phyloP scores from a whole-genome alignment of 1,140 invertebrate species.

The Drosophila biarmipes region DNA sequence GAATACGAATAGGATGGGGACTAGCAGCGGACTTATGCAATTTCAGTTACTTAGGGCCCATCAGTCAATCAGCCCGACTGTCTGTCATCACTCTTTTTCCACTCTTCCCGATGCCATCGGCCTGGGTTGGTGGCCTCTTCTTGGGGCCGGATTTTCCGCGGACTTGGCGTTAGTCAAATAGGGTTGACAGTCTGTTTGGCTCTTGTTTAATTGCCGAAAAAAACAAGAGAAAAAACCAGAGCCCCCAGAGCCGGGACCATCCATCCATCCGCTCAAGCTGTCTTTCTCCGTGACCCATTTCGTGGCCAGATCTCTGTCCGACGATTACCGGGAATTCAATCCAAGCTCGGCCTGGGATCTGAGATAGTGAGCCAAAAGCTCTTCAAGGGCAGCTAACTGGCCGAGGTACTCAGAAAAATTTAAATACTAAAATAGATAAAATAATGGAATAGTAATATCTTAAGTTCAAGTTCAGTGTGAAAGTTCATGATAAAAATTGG shows the following conservation, averaged over 20 bases:
- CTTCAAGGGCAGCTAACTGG: background rate
- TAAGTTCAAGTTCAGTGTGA: too few species aligned
- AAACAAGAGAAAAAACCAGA: conserved; percentile 13
- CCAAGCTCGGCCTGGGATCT: conserved; percentile 2
- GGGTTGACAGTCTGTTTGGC: conserved; percentile 14
- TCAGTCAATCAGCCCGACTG: conserved; percentile 75
- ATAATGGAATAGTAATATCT: too few species aligned
- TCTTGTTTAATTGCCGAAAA: conserved; percentile 40
- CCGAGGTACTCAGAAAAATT: conserved; percentile 1
- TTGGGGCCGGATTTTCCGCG: background rate
- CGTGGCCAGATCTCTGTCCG: background rate
- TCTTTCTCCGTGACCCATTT: conserved; percentile 36
- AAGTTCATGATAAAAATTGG: too few species aligned
- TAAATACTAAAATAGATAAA: too few species aligned
- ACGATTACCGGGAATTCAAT: conserved; percentile 21
- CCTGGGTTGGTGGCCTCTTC: background rate
- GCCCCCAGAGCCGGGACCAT: background rate
- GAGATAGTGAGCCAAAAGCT: conserved; percentile 4
- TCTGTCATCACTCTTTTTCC: conserved; percentile 66
- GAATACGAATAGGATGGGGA: background rate
- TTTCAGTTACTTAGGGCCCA: conserved; percentile 79
- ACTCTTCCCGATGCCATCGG: background rate
- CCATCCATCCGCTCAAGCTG: background rate
- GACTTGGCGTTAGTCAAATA: conserved; percentile 23
- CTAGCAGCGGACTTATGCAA: conserved; percentile 55